phyloP scores from a whole-genome alignment of 2,888 invertebrate genomes.

The Ectobius pallidus region DNA sequence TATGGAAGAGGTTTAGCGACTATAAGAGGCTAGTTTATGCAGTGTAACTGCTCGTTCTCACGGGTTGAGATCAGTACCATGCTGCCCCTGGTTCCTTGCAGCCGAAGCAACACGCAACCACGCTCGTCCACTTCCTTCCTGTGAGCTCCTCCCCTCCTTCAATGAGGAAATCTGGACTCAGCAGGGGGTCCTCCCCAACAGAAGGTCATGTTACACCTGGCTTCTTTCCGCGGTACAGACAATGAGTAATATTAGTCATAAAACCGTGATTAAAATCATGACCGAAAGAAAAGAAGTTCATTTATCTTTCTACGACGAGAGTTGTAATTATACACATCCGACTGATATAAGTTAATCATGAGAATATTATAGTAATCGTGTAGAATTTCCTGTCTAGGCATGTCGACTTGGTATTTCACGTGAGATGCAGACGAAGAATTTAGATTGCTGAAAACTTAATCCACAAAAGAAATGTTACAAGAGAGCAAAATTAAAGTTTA shows the following conservation, averaged over 20 bases:
- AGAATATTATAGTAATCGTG: too few species aligned
- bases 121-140: constrained; percentile 12
- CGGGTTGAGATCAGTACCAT: constrained; percentile 34
- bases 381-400: too few species aligned
- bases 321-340: too few species aligned
- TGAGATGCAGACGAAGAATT: too few species aligned
- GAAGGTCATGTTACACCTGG: constrained; percentile 9
- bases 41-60: constrained; percentile 21
- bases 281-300: too few species aligned
- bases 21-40: constrained; percentile 6
- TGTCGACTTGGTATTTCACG: too few species aligned
- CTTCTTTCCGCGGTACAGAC: neutral
- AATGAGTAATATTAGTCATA: constrained; percentile 3
- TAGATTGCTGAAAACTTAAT: too few species aligned
- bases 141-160: neutral
- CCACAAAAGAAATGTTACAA: too few species aligned
- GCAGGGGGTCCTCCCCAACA: neutral
- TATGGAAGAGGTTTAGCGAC: neutral
- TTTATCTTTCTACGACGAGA: too few species aligned
- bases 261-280: too few species aligned
- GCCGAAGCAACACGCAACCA: constrained; percentile 28
- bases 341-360: too few species aligned
- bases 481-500: too few species aligned
- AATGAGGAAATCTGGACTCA: neutral
- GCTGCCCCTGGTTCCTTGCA: constrained; percentile 35